Percentiles rank a stretch among this genome's conserved stretches.
Evolutionary conservation across 1,140 invertebrate genomes (phyloP).

Genomic region (Drosophila pachea): DNA sequence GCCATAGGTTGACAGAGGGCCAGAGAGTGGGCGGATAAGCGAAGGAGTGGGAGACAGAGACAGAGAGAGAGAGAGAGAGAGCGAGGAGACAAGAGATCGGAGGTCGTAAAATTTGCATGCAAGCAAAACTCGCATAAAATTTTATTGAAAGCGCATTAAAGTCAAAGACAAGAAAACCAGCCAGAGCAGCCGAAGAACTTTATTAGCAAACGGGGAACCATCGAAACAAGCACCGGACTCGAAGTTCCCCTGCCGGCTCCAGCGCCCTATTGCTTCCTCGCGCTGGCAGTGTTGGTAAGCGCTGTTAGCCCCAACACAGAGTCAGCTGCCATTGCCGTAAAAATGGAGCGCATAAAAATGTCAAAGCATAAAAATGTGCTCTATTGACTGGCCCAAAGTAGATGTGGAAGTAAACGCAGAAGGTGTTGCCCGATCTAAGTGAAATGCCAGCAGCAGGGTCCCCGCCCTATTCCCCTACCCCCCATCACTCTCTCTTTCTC

Average conservation of each 20-base stretch:
- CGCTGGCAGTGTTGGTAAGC: neutral
- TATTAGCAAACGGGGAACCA: slow-evolving; percentile 66
- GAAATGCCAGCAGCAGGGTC: slow-evolving; percentile 50
- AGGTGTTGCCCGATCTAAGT: slow-evolving; percentile 59
- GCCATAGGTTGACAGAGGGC: neutral
- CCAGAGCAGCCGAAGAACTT: slow-evolving; percentile 54
- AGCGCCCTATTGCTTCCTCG: neutral
- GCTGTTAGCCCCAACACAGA: slow-evolving; percentile 63
- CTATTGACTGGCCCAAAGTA: slow-evolving; percentile 43
- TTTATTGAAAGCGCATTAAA: slow-evolving; percentile 74
- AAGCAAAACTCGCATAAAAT: slow-evolving; percentile 70
- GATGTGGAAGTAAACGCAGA: slow-evolving; percentile 26
- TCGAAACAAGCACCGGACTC: slow-evolving; percentile 24
- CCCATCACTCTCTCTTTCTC: neutral
- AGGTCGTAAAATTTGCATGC: slow-evolving; percentile 67
- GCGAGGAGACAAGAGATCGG: neutral
- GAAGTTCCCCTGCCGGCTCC: neutral
- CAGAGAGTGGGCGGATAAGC: no score
- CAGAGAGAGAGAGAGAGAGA: neutral
- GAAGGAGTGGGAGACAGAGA: no score
- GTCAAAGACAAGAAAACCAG: slow-evolving; percentile 66
- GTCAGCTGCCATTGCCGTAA: slow-evolving; percentile 71
- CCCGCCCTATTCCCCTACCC: neutral
- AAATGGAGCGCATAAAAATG: slow-evolving; percentile 68
- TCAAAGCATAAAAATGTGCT: slow-evolving; percentile 70